Percentiles rank a stretch among this genome's conserved stretches.
Evolutionary conservation across 2,797 vertebrate genomes (phyloP).

Genomic region (Ataeniobius toweri): DNA sequence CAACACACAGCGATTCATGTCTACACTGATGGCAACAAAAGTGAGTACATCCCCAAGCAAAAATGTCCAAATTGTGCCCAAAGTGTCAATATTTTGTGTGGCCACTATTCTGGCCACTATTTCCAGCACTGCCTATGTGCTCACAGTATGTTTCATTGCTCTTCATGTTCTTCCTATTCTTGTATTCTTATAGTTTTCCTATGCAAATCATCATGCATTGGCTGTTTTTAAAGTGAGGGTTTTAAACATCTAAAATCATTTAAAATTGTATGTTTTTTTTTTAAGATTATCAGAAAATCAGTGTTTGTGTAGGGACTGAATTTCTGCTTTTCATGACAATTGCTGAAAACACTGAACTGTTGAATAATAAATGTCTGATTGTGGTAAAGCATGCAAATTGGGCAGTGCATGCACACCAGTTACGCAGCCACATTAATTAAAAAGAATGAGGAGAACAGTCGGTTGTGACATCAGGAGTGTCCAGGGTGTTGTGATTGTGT

Average conservation of each 20-base stretch:
- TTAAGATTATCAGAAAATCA: not conserved
- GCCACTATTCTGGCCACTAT: too few relatives aligned
- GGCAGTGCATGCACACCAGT: slow-evolving; percentile 48
- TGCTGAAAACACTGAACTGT: slow-evolving; percentile 17
- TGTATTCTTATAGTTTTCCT: too few relatives aligned
- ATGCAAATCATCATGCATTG: too few relatives aligned
- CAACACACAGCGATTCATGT: too few relatives aligned
- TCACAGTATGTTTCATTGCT: not conserved
- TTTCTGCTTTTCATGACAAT: slow-evolving; percentile 12
- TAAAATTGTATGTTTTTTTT: not conserved
- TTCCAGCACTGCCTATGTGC: slow-evolving; percentile 6
- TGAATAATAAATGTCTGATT: slow-evolving; percentile 40
- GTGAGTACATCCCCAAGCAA: too few relatives aligned
- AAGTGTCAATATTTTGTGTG: too few relatives aligned
- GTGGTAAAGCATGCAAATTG: slow-evolving; percentile 40
- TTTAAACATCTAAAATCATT: not conserved
- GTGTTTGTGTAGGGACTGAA: not conserved
- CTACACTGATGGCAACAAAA: too few relatives aligned
- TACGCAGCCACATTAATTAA: slow-evolving; percentile 31
- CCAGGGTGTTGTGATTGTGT: slow-evolving; percentile 13
- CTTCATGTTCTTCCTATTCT: not conserved
- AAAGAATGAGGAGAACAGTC: slow-evolving; percentile 23
- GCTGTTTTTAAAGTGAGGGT: too few relatives aligned
- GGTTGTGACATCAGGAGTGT: slow-evolving; percentile 8
- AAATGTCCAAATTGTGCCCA: too few relatives aligned